Base-by-base conservation (phyloP, 2,888 invertebrate genomes). In the Morpho achilles region DNA sequence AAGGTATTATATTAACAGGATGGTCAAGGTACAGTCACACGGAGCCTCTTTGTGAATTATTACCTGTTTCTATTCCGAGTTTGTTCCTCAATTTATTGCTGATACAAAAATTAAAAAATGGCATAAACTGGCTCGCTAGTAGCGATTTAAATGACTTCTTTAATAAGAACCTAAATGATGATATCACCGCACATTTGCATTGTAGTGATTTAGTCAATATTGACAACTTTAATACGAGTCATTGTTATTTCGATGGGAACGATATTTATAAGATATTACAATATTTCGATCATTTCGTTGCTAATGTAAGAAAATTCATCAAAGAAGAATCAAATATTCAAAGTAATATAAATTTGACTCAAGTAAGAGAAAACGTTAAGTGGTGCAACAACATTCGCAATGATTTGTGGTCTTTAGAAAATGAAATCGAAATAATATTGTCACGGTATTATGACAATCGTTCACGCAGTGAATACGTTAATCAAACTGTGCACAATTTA, bases 21-120 rank as follows among this genome's bases (percentile, higher is more conserved):
- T 95, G 94, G 94, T 94, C 94, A 16, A 86, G 95, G 48, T 95
- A 94, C 65, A 93, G 92, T 68, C 95, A 95, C 69, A 92, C 94
- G 70, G 88, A 92, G 8, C 91, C 93, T 0, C 82, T 93, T 0
- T 94, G 94, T 70, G 95, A 95, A 76, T 73, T 94, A 0, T 73
- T 95, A 0, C 93, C 94, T 0, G 82, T 90, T 0, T 86, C 93
- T 0, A 78, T 94, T 48, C 94, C 94, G 1, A 94, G 94, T 39
- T 79, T 95, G 1, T 87, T 93, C 0, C 70, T 93, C 6, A 93
- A 92, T 79, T 79, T 95, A 57, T 74, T 92, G 7, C 70, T 92
- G 7, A 76, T 92, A 9, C 68, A 78, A 59, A 82, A 75, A 46
- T 83, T 80, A 60, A 80, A 69, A 65, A 54, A 53, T 8, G 53